Evolutionary conservation across 2,888 invertebrate species (phyloP).

Genomic region (Adineta ricciae): DNA sequence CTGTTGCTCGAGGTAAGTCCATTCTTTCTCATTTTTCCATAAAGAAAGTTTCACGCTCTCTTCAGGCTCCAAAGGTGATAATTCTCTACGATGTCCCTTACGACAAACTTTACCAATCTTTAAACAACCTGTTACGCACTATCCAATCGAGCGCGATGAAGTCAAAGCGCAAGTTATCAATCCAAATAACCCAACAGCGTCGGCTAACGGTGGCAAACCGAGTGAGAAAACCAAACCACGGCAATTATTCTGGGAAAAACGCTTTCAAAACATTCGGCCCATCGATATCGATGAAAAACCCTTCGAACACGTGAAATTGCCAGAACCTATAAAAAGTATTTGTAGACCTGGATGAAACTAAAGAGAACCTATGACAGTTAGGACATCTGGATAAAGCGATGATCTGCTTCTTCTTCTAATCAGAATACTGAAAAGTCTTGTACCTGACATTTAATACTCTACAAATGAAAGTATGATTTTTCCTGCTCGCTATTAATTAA

Average conservation of each 20-base stretch:
- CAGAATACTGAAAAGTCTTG: no score
- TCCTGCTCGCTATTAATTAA: no score
- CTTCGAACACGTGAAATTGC: slow-evolving; percentile 71
- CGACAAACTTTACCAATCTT: slow-evolving; percentile 95
- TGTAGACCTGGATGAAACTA: neutral
- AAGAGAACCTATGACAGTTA: no score
- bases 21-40: neutral
- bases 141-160: slow-evolving; percentile 1
- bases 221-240: slow-evolving; percentile 72
- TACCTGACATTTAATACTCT: no score
- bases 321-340: slow-evolving; percentile 57
- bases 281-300: slow-evolving; percentile 63
- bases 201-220: neutral
- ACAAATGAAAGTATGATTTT: no score
- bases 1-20: neutral
- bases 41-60: no score
- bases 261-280: slow-evolving; percentile 67
- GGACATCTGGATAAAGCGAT: no score
- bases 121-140: slow-evolving; percentile 81
- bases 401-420: no score
- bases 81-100: slow-evolving; percentile 81
- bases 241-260: slow-evolving; percentile 58
- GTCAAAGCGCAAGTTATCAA: neutral
- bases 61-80: slow-evolving; percentile 55
- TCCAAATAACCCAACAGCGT: neutral